Base-by-base conservation (phyloP, 2,113 vertebrate genomes). In the Sula dactylatra region DNA sequence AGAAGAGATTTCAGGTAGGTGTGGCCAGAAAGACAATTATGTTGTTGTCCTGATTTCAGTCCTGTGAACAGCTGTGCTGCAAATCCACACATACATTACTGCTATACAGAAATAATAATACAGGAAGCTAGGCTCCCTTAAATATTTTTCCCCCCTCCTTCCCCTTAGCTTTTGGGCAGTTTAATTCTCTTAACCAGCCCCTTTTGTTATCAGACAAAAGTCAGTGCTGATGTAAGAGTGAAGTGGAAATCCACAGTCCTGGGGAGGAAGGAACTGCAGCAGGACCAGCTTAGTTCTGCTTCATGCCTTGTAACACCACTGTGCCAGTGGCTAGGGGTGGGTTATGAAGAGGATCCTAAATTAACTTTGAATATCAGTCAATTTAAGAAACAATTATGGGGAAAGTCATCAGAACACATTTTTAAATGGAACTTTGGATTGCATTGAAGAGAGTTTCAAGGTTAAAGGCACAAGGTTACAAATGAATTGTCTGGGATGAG, bases 221-320 rank as follows among this genome's bases (percentile, higher is more conserved):
- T 89, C 6, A 1, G 15, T 16, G 47, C 62, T 91, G 56, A 64
- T 82, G 52, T 50, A 79, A 93, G 86, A 65, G n/a, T 58, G 7
- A 61, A 90, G 79, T 93, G 61, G 84, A 96, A 96, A 76, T 84
- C 13, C 16, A 25, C 1, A 2, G 78, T 90, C 54, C 58, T 40
- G 42, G 24, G 26, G 70, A 76, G 71, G 91, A 81, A 96, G 84
- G 82, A 95, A 58, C 85, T 58, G 49, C 85, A 72, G 52, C 32
- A 82, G 66, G 70, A 65, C 73, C 78, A 72, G 78, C 78, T 88
- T 79, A 58, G 81, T 96, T 96, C 93, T 91, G 72, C 59, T 89
- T 91, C 50, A 10, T 34, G 47, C 21, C 3, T 56, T 69, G 34
- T 87, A 82, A 94, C 93, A 87, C 84, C 84, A 42, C 77, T 26